Conservation (phyloP, 2,113 vertebrate genomes). For the Canis aureus region DNA sequence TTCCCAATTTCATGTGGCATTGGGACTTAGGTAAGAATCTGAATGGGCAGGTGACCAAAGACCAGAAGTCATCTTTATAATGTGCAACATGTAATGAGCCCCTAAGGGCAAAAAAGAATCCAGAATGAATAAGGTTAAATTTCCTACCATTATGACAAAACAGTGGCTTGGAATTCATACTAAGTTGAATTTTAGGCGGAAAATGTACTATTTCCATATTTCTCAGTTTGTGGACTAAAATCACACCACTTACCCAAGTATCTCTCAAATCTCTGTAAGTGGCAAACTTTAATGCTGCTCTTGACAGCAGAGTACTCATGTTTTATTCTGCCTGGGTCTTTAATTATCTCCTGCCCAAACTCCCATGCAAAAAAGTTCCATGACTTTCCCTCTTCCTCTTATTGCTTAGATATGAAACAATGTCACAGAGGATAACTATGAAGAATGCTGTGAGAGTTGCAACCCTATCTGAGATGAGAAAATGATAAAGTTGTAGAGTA, state of each 20-base stretch:
- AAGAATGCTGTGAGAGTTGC: neutral
- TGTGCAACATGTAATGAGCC: neutral
- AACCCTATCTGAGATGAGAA: neutral
- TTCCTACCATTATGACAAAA: neutral
- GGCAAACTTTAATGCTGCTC: neutral
- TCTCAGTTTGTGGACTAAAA: neutral
- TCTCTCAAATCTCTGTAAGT: neutral
- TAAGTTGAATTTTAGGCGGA: neutral
- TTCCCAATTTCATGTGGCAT: neutral
- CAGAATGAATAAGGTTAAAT: neutral
- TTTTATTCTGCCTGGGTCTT: neutral
- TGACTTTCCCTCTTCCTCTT: neutral
- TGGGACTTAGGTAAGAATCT: neutral
- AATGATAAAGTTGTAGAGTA: neutral
- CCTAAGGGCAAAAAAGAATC: neutral
- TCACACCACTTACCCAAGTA: neutral
- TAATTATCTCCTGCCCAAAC: neutral
- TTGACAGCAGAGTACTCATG: neutral
- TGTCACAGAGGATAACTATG: neutral
- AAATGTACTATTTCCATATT: neutral
- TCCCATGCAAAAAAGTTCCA: neutral
- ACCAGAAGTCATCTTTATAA: neutral
- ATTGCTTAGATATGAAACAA: neutral
- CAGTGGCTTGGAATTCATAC: neutral
- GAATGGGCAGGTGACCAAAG: neutral